Evolutionary conservation across 2,797 vertebrate species (phyloP), one percentile per base, ranked within the genome.

Genomic region (Eulemur rubriventer): DNA sequence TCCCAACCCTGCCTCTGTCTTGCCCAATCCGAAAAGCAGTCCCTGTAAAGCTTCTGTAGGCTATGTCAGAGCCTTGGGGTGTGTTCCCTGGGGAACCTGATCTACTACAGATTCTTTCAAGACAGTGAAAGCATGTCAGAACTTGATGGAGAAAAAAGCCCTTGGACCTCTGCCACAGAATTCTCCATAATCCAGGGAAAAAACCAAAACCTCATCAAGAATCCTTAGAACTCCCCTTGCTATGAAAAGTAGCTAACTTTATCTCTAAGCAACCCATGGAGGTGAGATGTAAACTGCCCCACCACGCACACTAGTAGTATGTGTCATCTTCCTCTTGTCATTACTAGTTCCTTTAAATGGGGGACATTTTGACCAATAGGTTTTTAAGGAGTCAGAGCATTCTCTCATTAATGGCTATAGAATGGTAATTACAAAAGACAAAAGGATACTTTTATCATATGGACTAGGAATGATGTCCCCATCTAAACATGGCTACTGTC

Each of bases 131-230:
- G 76, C 59, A 30, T 70, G 41, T 91, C 38, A 67, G 46, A 28
- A 91, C 59, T 96, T 85, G 50, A 46, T 93, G 63, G 59, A 76
- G 52, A 76, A 69, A 92, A 89, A 94, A 84, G 2, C 9, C 18
- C 85, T 87, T 96, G 92, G 82, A 69, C 1, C 6, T 78, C 30
- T 28, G 79, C 91, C 65, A 93, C n/a, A 81, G 33, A 78, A n/a
- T 70, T 79, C 81, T 89, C 67, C 20, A 12, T 59, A 95, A 85
- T 69, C 17, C 57, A 76, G 61, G 59, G 67, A 89, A 83, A 80
- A 93, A 92, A 76, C 82, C 82, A 67, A 89, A 95, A 14, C 26
- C 35, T 93, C 33, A 46, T 10, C 20, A 86, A 65, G 35, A 76
- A 72, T 88, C 59, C 50, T 65, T 85, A 92, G 69, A 73, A 82